These are phyloP conservation scores for Zaprionus ornatus DNA, from an alignment of 1,140 invertebrate species.

Conservation along the genomic window DNA sequence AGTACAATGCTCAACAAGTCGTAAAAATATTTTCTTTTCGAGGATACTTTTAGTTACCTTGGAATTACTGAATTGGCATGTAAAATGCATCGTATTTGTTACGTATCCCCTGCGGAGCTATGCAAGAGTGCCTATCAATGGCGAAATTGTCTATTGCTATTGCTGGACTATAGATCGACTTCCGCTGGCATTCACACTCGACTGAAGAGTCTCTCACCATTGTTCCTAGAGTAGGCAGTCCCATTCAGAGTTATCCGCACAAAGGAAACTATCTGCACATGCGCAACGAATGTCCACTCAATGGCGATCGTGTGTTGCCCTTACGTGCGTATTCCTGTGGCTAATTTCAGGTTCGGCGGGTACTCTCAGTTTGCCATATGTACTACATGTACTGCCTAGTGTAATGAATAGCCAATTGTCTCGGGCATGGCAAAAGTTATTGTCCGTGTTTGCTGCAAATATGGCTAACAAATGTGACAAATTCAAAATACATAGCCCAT, in stretches of 20 bases:
- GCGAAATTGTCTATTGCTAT: conserved; percentile 47
- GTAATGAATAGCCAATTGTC: not conserved
- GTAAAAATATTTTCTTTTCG: conserved; percentile 49
- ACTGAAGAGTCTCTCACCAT: conserved; percentile 59
- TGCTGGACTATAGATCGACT: conserved; percentile 25
- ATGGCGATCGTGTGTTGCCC: conserved; percentile 29
- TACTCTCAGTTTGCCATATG: not conserved
- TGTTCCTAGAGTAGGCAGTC: conserved; percentile 61
- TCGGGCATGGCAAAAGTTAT: not conserved
- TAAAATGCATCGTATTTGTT: conserved; percentile 63
- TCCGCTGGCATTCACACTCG: conserved; percentile 69
- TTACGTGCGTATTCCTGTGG: not conserved
- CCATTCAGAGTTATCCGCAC: conserved; percentile 60
- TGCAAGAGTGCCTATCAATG: conserved; percentile 71
- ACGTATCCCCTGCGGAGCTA: conserved; percentile 69
- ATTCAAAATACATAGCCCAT: not conserved
- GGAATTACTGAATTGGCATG: conserved; percentile 67
- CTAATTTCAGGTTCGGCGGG: not conserved
- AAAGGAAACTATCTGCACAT: conserved; percentile 60
- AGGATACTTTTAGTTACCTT: conserved; percentile 22
- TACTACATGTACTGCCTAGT: not conserved
- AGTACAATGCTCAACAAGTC: conserved; percentile 29
- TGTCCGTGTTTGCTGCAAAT: not conserved
- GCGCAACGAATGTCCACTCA: conserved; percentile 70
- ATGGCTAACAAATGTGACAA: not conserved